These are phyloP conservation scores for Hemicordylus capensis DNA, from an alignment of 2,113 vertebrate species.

Conservation along the genomic window DNA sequence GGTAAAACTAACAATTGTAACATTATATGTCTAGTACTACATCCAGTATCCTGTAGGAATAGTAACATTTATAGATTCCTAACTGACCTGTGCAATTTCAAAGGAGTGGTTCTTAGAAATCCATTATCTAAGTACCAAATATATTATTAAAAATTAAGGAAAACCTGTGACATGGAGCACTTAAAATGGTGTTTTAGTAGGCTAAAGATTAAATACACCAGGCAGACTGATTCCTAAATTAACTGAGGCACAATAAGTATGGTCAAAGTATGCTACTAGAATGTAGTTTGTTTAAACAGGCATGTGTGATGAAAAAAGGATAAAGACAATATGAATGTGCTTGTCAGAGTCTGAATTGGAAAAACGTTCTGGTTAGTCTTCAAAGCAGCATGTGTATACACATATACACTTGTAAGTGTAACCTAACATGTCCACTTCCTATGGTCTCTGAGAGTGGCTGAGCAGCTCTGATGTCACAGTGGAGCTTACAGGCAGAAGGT, in stretches of 20 bases:
- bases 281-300: not conserved
- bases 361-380: slow-evolving; percentile 13
- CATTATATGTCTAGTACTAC: not conserved
- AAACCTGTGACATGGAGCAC: not conserved
- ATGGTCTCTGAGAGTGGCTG: not conserved
- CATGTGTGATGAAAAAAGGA: not conserved
- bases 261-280: not conserved
- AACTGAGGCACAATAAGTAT: not conserved
- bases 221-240: not conserved
- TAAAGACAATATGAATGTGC: not conserved
- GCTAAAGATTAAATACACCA: not conserved
- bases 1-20: not conserved
- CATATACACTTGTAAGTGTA: not conserved
- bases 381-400: not conserved
- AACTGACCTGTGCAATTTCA: not conserved
- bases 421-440: not conserved
- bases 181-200: not conserved
- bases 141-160: slow-evolving; percentile 11
- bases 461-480: not conserved
- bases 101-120: not conserved
- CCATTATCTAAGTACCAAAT: not conserved
- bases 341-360: not conserved
- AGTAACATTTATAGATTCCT: not conserved
- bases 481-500: not conserved
- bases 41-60: not conserved